Percentiles rank a stretch among this genome's conserved stretches.
Conservation (phyloP, 1,140 invertebrate species). For the Holcopasites calliopsidis region DNA sequence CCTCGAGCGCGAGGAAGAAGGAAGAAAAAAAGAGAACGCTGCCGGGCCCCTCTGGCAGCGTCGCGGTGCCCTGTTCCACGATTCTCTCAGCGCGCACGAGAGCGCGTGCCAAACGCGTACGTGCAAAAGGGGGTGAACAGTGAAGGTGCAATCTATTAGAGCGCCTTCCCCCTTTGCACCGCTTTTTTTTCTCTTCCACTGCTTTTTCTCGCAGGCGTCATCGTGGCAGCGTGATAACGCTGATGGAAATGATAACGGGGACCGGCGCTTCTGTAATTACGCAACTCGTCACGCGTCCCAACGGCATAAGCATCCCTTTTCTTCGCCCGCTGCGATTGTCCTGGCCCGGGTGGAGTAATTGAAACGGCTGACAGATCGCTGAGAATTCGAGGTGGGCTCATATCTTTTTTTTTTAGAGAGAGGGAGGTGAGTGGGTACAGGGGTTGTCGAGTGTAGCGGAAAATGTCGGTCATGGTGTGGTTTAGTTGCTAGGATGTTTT, state of each 20-base stretch:
- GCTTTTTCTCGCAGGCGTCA: not conserved
- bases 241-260: conserved; percentile 36
- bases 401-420: not conserved
- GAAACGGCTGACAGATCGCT: not conserved
- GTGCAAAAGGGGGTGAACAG: conserved; percentile 19
- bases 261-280: conserved; percentile 21
- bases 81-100: not conserved
- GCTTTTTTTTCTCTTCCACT: not conserved
- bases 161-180: conserved; percentile 1
- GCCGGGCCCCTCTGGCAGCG: not conserved
- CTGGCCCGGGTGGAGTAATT: not conserved
- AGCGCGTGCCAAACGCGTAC: conserved; percentile 16
- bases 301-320: conserved; percentile 3
- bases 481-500: not conserved
- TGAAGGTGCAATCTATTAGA: conserved; percentile 60
- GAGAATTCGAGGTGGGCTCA: not conserved
- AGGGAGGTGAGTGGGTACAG: not conserved
- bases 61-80: not conserved
- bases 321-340: not conserved
- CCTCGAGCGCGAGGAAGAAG: not conserved
- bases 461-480: conserved; percentile 4
- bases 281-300: conserved; percentile 4
- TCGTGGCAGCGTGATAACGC: conserved; percentile 14
- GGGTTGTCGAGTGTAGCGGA: not conserved
- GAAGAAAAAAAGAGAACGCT: not conserved